Percentiles rank a stretch among this genome's conserved stretches.
Evolutionary conservation across 1,140 invertebrate species (phyloP).

Genomic region (Caenorhabditis latens): DNA sequence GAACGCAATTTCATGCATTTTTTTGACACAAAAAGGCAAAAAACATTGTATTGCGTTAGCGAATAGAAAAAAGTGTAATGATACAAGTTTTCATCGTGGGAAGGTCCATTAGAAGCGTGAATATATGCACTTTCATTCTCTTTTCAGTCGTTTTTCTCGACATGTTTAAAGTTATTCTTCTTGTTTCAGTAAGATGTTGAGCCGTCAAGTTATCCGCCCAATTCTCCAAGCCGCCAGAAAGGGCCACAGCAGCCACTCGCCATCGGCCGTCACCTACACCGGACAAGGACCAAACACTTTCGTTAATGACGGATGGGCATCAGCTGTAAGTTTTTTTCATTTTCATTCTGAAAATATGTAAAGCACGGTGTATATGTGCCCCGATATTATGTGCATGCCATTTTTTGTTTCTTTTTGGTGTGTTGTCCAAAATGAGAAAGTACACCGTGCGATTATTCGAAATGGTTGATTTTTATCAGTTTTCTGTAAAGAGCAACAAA

Average conservation of each 20-base stretch:
- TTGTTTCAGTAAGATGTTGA: constrained; percentile 55
- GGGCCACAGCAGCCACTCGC: constrained; percentile 63
- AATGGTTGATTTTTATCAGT: too few relatives aligned
- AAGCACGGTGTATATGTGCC: not conserved
- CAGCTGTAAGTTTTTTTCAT: constrained; percentile 69
- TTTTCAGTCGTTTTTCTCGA: not conserved
- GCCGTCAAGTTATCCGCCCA: constrained; percentile 64
- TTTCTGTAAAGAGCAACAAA: too few relatives aligned
- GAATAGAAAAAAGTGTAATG: too few relatives aligned
- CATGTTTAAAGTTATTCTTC: not conserved
- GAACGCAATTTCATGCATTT: too few relatives aligned
- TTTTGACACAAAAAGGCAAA: too few relatives aligned
- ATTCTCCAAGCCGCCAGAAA: constrained; percentile 64
- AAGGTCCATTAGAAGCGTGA: too few relatives aligned
- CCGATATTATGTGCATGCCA: not conserved
- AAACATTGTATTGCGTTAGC: too few relatives aligned
- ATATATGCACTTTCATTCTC: too few relatives aligned
- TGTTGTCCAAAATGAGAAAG: too few relatives aligned
- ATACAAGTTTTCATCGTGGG: too few relatives aligned
- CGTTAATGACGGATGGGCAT: constrained; percentile 70
- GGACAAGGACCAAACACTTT: constrained; percentile 69
- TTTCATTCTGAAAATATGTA: not conserved
- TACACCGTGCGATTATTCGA: too few relatives aligned
- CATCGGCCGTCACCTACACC: constrained; percentile 64
- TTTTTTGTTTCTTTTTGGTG: too few relatives aligned